phyloP scores from a whole-genome alignment of 2,888 invertebrate species.

The Craniophora ligustri region DNA sequence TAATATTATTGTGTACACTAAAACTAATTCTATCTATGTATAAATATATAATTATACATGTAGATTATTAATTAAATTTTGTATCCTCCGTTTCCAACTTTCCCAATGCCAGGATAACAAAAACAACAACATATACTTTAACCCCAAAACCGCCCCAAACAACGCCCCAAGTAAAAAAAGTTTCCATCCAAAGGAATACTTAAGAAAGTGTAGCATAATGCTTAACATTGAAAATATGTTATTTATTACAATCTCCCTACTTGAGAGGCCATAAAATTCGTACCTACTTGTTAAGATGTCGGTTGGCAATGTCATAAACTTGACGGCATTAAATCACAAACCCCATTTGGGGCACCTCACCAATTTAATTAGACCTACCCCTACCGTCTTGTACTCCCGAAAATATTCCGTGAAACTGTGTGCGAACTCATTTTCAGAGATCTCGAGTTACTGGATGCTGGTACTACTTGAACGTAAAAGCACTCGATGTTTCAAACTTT shows the following conservation, averaged over 20 bases:
- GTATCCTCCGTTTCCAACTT: not conserved
- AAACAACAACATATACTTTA: not conserved
- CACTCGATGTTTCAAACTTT: conserved; percentile 85
- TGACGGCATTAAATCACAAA: conserved; percentile 78
- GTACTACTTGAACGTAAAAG: conserved; percentile 77
- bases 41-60: not conserved
- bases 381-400: conserved; percentile 20
- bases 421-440: conserved; percentile 45
- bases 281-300: conserved; percentile 72
- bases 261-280: conserved; percentile 61
- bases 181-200: conserved; percentile 36
- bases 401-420: conserved; percentile 37
- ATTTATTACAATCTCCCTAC: conserved; percentile 63
- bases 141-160: not conserved
- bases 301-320: conserved; percentile 73
- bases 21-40: too few species aligned
- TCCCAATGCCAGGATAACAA: not conserved
- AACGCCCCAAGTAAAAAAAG: conserved; percentile 38
- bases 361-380: conserved; percentile 59
- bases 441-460: conserved; percentile 62
- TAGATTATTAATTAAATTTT: not conserved
- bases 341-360: conserved; percentile 66
- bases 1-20: too few species aligned
- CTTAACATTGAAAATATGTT: conserved; percentile 63
- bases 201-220: conserved; percentile 41